A percentile compares a stretch with the other conserved stretches of the same genome.
phyloP scores from a whole-genome alignment of 1,140 invertebrate genomes.

The Paraescarpia echinospica region DNA sequence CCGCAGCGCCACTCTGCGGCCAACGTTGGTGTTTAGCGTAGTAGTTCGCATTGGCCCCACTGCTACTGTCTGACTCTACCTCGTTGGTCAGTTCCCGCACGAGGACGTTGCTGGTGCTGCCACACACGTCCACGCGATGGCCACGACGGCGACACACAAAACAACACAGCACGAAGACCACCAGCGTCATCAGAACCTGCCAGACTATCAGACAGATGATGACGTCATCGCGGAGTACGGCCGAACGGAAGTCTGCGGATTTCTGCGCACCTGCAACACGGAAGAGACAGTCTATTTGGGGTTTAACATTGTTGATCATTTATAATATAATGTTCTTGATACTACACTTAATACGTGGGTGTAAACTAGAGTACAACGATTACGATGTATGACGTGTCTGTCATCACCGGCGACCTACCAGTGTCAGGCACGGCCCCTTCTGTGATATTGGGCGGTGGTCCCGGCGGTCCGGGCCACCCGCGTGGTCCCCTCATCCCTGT shows the following conservation, averaged over 20 bases:
- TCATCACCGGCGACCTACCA: not conserved
- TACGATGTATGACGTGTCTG: not conserved
- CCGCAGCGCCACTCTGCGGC: not conserved
- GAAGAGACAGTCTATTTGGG: not conserved
- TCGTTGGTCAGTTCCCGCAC: not conserved
- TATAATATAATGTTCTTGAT: too few species aligned
- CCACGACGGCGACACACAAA: not conserved
- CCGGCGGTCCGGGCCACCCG: conserved; percentile 8
- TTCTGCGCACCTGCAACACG: not conserved
- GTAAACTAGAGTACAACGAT: not conserved
- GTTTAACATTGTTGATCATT: not conserved
- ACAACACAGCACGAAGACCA: not conserved
- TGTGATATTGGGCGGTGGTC: not conserved
- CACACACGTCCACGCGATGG: not conserved
- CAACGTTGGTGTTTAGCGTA: not conserved
- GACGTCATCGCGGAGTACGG: not conserved
- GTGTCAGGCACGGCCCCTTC: not conserved
- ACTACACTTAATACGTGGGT: too few species aligned
- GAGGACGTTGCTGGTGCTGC: not conserved
- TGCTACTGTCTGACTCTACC: not conserved
- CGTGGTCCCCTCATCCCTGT: conserved; percentile 7
- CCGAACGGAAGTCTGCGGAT: not conserved
- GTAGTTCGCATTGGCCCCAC: not conserved
- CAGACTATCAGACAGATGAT: not conserved
- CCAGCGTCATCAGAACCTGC: not conserved